Evolutionary conservation across 2,797 vertebrate genomes (phyloP), one percentile per base, ranked within the genome.

Genomic region (Oophaga sylvatica): DNA sequence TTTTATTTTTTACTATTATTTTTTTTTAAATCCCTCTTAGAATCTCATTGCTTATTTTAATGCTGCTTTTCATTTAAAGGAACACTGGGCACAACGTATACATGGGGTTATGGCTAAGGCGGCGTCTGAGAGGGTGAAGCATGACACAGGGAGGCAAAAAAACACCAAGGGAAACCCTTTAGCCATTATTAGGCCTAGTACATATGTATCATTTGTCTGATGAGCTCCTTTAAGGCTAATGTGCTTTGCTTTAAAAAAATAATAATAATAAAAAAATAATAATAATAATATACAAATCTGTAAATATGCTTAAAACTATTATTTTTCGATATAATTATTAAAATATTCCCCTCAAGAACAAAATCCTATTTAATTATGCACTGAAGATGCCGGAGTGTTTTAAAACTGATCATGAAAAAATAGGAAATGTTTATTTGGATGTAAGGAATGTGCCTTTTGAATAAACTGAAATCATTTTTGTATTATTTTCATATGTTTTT

Each of bases 271-370:
- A 81, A 63, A 17, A 70, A 83, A 31, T 41, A 41, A 26, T 26
- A 41, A 41, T 41, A 35, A 35, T 35, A 41, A 41, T 41, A 41
- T 41, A 41, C 35, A 15, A 57, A 35, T 15, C 15, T 88, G 87
- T 89, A 89, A 86, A 89, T 89, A 89, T 68, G 62, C 79, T 31
- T 70, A 35, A 82, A 89, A 81, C 12, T 78, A 82, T 82, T 82
- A 86, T 89, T 85, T 88, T 81, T 76, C 45, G 67, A 35, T 81
- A 86, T 65, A 81, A 88, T 85, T 45, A 81, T 70, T 83, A 79
- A 83, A 79, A 84, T 88, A 80, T 84, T 87, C 60, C 45, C 45
- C 22, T 53, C 41, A 7, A 48, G 41, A 48, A 45, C 41, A 41
- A 73, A 73, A 73, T 22, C 73, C 45, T 53, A 9, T n/a, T 76